A percentile compares a stretch with the other conserved stretches of the same genome.
phyloP scores from a whole-genome alignment of 2,888 invertebrate genomes.

The Orthosia gracilis region DNA sequence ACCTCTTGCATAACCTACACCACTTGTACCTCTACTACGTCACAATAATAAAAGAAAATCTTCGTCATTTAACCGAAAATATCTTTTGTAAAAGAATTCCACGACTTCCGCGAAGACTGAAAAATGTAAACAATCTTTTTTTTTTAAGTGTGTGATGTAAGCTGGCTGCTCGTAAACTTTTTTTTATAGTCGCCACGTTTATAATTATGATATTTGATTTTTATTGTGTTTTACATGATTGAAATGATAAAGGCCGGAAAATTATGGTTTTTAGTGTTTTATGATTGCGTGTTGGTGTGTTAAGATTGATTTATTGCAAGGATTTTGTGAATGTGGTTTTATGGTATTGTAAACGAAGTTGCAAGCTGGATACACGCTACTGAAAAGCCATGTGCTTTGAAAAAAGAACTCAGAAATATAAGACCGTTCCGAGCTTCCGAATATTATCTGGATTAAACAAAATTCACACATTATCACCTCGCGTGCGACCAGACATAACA shows the following conservation, averaged over 20 bases:
- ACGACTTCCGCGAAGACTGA: conserved; percentile 72
- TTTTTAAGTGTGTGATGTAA: conserved; percentile 65
- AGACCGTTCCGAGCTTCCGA: not conserved
- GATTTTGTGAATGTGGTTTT: conserved; percentile 14
- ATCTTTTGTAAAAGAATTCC: conserved; percentile 77
- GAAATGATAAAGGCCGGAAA: conserved; percentile 45
- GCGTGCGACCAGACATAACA: conserved; percentile 51
- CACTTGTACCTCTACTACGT: conserved; percentile 63
- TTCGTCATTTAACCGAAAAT: conserved; percentile 73
- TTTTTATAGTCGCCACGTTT: conserved; percentile 27
- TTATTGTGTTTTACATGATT: conserved; percentile 50
- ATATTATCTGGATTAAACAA: not conserved
- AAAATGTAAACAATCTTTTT: conserved; percentile 73
- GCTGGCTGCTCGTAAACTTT: conserved; percentile 57
- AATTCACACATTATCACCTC: conserved; percentile 35
- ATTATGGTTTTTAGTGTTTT: conserved; percentile 42
- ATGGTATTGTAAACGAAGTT: conserved; percentile 3
- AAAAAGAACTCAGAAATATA: not conserved
- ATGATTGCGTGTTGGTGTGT: conserved; percentile 22
- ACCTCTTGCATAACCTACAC: conserved; percentile 76
- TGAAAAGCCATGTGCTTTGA: conserved; percentile 5
- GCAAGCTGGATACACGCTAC: not conserved
- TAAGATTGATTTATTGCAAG: conserved; percentile 16
- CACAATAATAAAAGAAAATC: conserved; percentile 68
- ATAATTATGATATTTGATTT: conserved; percentile 51